A percentile compares a stretch with the other conserved stretches of the same genome.
These are phyloP conservation scores for Abramis brama DNA, from an alignment of 2,113 vertebrate genomes.

Conservation along the genomic window DNA sequence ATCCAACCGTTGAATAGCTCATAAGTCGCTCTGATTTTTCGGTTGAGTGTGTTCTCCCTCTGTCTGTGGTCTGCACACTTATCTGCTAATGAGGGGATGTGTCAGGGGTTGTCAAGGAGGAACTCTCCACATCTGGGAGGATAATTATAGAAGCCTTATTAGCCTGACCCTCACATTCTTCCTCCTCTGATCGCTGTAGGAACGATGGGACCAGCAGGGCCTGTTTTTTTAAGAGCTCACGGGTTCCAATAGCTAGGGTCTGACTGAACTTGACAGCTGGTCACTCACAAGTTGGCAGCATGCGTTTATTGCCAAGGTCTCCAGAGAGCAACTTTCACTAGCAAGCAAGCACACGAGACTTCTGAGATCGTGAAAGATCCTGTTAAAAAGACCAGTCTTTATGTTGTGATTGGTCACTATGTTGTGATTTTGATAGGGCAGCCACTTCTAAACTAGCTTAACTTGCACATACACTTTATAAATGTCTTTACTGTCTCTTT, in stretches of 20 bases:
- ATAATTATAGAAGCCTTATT: slow-evolving; percentile 60
- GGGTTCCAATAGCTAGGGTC: slow-evolving; percentile 17
- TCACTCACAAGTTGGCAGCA: slow-evolving; percentile 16
- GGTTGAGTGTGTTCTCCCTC: slow-evolving; percentile 21
- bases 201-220: slow-evolving; percentile 35
- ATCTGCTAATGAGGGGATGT: slow-evolving; percentile 63
- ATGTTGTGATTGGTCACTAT: background rate
- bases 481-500: too few relatives aligned
- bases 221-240: background rate
- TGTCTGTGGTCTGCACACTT: slow-evolving; percentile 35
- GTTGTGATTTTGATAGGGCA: background rate
- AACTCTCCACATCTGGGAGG: slow-evolving; percentile 55
- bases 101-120: slow-evolving; percentile 61
- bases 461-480: too few relatives aligned
- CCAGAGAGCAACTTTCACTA: slow-evolving; percentile 23
- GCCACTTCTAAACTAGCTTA: background rate
- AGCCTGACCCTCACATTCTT: slow-evolving; percentile 53
- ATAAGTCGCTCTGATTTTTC: background rate
- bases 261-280: slow-evolving; percentile 24
- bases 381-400: background rate
- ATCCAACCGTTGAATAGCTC: background rate
- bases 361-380: background rate
- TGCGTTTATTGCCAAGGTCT: slow-evolving; percentile 22
- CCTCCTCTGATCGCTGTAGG: slow-evolving; percentile 36
- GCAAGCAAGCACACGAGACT: background rate